Evolutionary conservation across 2,888 invertebrate genomes (phyloP).

Genomic region (Graphium colonna): DNA sequence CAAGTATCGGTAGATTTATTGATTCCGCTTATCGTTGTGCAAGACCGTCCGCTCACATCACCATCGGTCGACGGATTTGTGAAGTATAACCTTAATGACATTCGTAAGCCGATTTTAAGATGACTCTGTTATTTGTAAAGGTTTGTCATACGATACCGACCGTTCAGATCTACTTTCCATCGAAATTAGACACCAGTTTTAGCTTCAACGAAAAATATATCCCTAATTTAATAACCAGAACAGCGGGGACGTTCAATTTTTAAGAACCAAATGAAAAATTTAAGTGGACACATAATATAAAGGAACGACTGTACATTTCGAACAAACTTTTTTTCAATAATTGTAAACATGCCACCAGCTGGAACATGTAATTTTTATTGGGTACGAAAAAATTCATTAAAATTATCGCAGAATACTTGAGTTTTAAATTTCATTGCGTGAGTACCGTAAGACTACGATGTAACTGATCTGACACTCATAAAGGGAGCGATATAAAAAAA

Average conservation of each 20-base stretch:
- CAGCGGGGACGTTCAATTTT: no score
- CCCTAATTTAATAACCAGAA: no score
- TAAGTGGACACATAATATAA: no score
- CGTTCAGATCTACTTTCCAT: not conserved
- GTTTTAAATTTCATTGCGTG: constrained; percentile 1
- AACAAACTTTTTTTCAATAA: no score
- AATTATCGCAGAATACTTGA: not conserved
- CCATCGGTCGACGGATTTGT: constrained; percentile 34
- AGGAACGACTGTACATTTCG: no score
- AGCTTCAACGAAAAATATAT: no score
- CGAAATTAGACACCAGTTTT: no score
- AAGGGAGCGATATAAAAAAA: not conserved
- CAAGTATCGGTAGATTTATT: constrained; percentile 55
- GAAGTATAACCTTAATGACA: constrained; percentile 42
- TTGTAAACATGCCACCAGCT: no score
- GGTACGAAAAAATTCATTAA: not conserved
- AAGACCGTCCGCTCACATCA: constrained; percentile 38
- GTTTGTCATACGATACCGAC: constrained; percentile 1
- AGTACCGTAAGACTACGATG: not conserved
- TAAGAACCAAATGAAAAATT: no score
- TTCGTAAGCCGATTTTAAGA: constrained; percentile 56
- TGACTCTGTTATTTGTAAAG: constrained; percentile 42
- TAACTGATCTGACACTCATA: constrained; percentile 20
- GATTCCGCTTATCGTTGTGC: constrained; percentile 61
- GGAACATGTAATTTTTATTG: no score